phyloP scores from a whole-genome alignment of 2,888 invertebrate genomes.

The Meandrusa payeni region DNA sequence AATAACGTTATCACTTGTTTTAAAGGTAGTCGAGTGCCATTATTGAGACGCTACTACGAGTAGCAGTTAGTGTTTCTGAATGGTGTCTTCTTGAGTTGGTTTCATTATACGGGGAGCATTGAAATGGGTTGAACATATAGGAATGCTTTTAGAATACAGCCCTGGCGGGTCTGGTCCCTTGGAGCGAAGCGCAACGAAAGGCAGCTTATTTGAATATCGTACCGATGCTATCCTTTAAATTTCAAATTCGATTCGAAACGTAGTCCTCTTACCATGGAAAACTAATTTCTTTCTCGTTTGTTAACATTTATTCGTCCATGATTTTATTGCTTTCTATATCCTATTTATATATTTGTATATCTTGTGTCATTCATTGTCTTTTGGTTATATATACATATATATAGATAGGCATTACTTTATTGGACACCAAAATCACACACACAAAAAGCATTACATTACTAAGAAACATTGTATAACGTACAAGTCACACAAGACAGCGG shows the following conservation, averaged over 20 bases:
- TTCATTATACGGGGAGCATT: slow-evolving; percentile 46
- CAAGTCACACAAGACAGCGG: no score
- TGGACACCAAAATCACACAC: no score
- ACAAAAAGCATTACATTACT: no score
- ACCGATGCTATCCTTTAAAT: slow-evolving; percentile 15
- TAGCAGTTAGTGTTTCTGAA: slow-evolving; percentile 45
- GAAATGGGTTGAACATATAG: slow-evolving; percentile 50
- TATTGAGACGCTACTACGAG: slow-evolving; percentile 30
- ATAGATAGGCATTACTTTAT: no score
- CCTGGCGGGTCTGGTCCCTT: slow-evolving; percentile 34
- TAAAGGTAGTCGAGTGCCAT: slow-evolving; percentile 28
- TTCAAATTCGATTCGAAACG: slow-evolving; percentile 20
- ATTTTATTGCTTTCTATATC: slow-evolving; percentile 1
- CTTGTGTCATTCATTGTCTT: no score
- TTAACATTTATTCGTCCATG: neutral
- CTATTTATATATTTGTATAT: no score
- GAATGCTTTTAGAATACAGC: slow-evolving; percentile 48
- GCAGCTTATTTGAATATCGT: slow-evolving; percentile 29
- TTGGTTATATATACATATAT: no score
- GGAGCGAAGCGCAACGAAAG: slow-evolving; percentile 34
- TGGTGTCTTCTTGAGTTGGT: slow-evolving; percentile 41
- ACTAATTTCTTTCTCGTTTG: slow-evolving; percentile 16
- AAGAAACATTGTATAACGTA: no score
- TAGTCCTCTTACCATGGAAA: slow-evolving; percentile 8
- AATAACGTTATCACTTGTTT: slow-evolving; percentile 33